A percentile compares a stretch with the other conserved stretches of the same genome.
These are phyloP conservation scores for Pardalotus punctatus DNA, from an alignment of 2,113 vertebrate genomes.

Conservation along the genomic window DNA sequence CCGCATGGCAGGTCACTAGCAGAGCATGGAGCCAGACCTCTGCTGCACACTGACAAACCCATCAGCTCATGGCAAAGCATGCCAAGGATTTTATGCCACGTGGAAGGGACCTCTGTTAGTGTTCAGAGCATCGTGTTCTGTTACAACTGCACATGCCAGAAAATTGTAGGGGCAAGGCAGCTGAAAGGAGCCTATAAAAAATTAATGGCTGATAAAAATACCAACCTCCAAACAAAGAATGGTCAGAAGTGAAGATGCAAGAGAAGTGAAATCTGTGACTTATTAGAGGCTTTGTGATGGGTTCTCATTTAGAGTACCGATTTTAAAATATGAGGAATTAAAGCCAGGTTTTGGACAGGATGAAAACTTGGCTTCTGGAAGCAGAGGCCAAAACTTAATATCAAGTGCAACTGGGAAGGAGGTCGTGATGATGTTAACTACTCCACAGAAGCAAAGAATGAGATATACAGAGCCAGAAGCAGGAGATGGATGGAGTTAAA, in stretches of 20 bases:
- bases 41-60: neutral
- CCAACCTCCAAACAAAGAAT: neutral
- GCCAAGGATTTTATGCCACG: neutral
- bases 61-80: neutral
- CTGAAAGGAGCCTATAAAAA: neutral
- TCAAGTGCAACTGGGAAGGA: neutral
- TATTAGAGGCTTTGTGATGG: neutral
- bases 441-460: neutral
- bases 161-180: neutral
- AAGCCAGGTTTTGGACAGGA: neutral
- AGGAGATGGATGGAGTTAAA: neutral
- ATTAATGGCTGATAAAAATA: neutral
- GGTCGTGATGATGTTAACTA: neutral
- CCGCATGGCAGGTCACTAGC: constrained; percentile 35
- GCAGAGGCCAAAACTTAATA: neutral
- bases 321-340: neutral
- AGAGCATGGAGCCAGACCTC: constrained; percentile 8
- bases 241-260: neutral
- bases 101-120: neutral
- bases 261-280: neutral
- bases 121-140: neutral
- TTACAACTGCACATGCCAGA: neutral
- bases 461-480: neutral
- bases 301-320: neutral
- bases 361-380: neutral